Conservation (phyloP, 2,888 invertebrate genomes). For the Nomada ruficornis region DNA sequence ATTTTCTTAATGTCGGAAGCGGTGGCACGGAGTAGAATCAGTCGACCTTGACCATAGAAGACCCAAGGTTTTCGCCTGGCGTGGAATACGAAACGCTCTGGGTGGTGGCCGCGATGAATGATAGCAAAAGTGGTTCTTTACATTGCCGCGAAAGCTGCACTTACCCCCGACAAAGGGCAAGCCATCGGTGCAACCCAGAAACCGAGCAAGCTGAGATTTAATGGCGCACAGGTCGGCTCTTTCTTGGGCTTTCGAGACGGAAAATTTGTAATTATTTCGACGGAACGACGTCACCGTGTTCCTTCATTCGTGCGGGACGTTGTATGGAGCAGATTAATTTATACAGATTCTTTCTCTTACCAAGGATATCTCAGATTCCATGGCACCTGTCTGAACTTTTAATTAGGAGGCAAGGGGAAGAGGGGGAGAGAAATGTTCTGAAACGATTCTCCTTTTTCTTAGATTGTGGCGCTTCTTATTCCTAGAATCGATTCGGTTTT, state of each 20-base stretch:
- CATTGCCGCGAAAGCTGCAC: conserved; percentile 21
- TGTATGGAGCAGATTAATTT: neutral
- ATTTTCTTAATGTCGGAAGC: conserved; percentile 11
- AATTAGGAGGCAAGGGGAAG: neutral
- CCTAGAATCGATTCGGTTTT: too few species aligned
- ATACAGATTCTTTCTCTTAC: neutral
- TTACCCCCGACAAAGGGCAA: conserved; percentile 18
- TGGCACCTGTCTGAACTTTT: neutral
- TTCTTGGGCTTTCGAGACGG: neutral
- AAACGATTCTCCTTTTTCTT: neutral
- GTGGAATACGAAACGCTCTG: conserved; percentile 7
- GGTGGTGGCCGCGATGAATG: conserved; percentile 4
- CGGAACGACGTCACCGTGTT: neutral
- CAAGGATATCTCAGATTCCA: neutral
- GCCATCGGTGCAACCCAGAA: neutral
- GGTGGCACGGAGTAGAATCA: neutral
- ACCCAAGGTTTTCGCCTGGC: conserved; percentile 11
- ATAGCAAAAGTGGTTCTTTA: conserved; percentile 17
- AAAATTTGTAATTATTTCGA: neutral
- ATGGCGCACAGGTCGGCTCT: neutral
- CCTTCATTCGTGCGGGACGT: neutral
- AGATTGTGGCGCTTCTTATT: too few species aligned
- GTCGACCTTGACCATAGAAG: conserved; percentile 41
- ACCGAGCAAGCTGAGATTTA: neutral
- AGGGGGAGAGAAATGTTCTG: neutral